Evolutionary conservation across 2,888 invertebrate species (phyloP).

Genomic region (Parapristionchus giblindavisi): DNA sequence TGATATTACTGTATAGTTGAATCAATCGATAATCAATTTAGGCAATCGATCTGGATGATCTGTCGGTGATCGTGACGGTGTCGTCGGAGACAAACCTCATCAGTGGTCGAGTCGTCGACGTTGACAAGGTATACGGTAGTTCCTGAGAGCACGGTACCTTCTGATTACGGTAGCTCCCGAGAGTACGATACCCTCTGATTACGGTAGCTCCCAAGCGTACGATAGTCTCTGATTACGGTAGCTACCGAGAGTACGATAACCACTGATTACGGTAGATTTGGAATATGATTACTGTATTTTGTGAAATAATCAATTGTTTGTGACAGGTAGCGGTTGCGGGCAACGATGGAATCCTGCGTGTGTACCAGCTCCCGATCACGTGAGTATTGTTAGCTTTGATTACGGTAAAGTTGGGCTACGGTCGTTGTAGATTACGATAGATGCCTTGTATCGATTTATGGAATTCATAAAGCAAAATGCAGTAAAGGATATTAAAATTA

Average conservation of each 20-base stretch:
- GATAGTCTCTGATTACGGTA: neutral
- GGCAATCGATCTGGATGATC: constrained; percentile 87
- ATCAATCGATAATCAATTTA: constrained; percentile 63
- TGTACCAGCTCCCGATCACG: constrained; percentile 95
- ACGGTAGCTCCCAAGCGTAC: neutral
- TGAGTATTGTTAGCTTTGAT: constrained; percentile 73
- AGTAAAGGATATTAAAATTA: too few relatives aligned
- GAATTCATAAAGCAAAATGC: too few relatives aligned
- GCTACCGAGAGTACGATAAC: neutral
- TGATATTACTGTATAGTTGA: neutral
- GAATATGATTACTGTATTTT: neutral
- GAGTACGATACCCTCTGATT: neutral
- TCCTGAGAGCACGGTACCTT: neutral
- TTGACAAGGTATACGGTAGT: constrained; percentile 52
- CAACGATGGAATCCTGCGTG: constrained; percentile 92
- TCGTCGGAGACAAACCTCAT: constrained; percentile 53
- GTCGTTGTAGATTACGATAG: neutral
- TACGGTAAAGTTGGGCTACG: too few relatives aligned
- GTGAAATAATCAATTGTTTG: neutral
- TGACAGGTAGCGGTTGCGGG: constrained; percentile 88
- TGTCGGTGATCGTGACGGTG: constrained; percentile 71
- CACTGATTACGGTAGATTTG: neutral
- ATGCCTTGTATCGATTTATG: too few relatives aligned
- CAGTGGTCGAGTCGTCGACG: constrained; percentile 66
- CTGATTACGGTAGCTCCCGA: neutral